Percentiles rank a stretch among this genome's conserved stretches.
Conservation (phyloP, 2,797 vertebrate species). For the Avahi laniger region DNA sequence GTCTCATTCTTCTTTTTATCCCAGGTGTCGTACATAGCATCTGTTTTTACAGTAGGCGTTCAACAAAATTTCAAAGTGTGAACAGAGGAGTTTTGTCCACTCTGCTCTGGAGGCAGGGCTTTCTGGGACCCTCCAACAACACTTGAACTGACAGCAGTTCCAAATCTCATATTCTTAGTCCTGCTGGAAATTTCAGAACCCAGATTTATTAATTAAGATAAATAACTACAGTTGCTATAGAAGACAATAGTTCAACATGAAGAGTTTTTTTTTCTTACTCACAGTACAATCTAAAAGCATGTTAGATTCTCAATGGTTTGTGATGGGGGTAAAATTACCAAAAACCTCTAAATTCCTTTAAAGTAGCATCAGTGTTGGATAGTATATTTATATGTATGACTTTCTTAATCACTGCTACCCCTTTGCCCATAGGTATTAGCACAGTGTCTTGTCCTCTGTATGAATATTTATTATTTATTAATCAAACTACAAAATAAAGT, state of each 20-base stretch:
- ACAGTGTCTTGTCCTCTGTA: background rate
- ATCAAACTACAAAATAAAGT: background rate
- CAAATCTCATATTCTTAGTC: background rate
- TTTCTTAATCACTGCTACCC: background rate
- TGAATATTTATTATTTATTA: constrained; percentile 30
- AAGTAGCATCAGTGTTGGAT: background rate
- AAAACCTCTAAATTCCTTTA: background rate
- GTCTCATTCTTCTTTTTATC: constrained; percentile 7
- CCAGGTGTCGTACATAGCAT: background rate
- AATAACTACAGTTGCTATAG: background rate
- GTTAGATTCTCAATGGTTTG: background rate
- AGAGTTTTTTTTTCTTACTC: background rate
- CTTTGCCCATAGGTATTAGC: background rate
- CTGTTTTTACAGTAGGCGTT: background rate
- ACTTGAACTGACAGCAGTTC: background rate
- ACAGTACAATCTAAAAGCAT: constrained; percentile 5
- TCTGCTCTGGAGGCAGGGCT: background rate
- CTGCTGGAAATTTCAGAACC: background rate
- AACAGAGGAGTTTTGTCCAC: background rate
- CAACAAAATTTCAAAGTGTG: constrained; percentile 6
- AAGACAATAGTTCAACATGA: background rate
- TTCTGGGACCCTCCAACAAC: background rate
- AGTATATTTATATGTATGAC: background rate
- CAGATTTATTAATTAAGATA: background rate
- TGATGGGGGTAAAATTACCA: background rate